phyloP scores from a whole-genome alignment of 37 sponge, comb jelly and placozoan genomes.

The Hexactinellida sp. region DNA sequence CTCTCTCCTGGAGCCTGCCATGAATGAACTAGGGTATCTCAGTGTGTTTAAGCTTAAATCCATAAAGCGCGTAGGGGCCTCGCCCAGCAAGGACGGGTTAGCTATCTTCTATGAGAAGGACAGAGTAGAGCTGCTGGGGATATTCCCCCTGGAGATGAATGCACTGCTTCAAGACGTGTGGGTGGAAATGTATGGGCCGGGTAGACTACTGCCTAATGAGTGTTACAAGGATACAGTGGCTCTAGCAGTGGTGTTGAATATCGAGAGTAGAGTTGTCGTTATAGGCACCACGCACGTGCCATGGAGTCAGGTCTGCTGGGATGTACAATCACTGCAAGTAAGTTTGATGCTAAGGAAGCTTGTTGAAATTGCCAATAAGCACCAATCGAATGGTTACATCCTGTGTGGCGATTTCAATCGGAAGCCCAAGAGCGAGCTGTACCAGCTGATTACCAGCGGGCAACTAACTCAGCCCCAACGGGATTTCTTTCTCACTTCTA shows the following conservation, averaged over 20 bases:
- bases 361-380: neutral
- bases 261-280: neutral
- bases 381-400: neutral
- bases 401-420: neutral
- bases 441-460: neutral
- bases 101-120: neutral
- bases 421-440: neutral
- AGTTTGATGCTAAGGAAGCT: neutral
- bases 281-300: neutral
- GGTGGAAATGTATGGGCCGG: neutral
- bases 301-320: neutral
- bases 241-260: neutral
- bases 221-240: neutral
- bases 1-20: neutral
- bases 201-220: neutral
- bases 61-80: neutral
- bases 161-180: neutral
- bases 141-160: neutral
- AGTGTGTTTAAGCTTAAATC: neutral
- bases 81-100: neutral
- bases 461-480: neutral
- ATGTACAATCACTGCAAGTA: neutral
- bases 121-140: neutral
- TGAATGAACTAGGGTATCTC: neutral
- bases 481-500: neutral